A percentile compares a stretch with the other conserved stretches of the same genome.
phyloP scores from a whole-genome alignment of 2,797 vertebrate genomes.

The Chrysocyon brachyurus region DNA sequence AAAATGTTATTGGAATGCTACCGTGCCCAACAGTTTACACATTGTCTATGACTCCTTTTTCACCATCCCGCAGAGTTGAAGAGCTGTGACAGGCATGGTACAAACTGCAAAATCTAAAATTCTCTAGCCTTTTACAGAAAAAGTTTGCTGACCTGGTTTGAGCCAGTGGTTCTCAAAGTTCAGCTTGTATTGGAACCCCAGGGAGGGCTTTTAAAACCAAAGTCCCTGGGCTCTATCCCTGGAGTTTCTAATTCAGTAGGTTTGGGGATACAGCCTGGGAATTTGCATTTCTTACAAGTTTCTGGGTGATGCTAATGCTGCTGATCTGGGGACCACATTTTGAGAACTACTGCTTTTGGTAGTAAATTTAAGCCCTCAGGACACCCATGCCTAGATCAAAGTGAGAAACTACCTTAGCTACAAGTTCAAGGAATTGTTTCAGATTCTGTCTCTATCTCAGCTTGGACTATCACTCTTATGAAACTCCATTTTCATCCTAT shows the following conservation, averaged over 20 bases:
- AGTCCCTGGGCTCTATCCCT: fast-evolving
- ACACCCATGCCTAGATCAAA: neutral
- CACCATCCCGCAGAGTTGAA: neutral
- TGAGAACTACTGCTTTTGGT: neutral
- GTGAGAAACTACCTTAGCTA: neutral
- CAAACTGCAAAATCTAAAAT: neutral
- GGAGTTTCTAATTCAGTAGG: neutral
- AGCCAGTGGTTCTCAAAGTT: neutral
- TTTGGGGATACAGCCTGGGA: neutral
- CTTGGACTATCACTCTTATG: neutral
- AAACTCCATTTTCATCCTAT: neutral
- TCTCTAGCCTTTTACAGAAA: neutral
- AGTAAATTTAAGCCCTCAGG: neutral
- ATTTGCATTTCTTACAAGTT: neutral
- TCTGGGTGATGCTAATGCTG: neutral
- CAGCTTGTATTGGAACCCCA: neutral
- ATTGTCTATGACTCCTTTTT: neutral
- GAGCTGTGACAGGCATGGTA: neutral
- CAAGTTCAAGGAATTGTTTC: neutral
- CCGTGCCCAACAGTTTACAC: neutral
- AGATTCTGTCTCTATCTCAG: neutral
- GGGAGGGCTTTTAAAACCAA: neutral
- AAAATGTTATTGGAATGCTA: neutral
- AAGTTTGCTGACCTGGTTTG: neutral
- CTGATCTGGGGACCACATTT: neutral